Base-by-base conservation (phyloP, 2,113 vertebrate genomes). In the Oryzias curvinotus region DNA sequence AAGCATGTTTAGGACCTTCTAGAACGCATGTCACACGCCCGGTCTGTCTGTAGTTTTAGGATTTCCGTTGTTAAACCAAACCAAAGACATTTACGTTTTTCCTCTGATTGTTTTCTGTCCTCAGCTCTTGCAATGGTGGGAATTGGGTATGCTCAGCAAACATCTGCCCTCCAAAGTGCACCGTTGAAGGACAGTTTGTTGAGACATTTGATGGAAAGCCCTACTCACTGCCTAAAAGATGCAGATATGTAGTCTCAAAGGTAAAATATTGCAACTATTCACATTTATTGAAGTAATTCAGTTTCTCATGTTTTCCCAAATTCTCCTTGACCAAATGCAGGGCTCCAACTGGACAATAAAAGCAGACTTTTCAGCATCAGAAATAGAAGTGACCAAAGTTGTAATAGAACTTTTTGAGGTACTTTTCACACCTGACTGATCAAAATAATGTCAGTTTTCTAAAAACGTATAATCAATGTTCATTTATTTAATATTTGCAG, bases 191-290 rank as follows among this genome's bases (percentile, higher is more conserved):
- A 12, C 78, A 74, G 7, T 91, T 74, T 71, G 83, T 92, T n/a
- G 87, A 78, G 21, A 88, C 91, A 13, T 90, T 86, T 57, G 91
- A 92, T 75, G 91, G 90, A 7, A 91, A 90, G 70, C 78, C 68
- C 4, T 92, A 83, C 63, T 52, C 15, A 2, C 3, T 92, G 14
- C 88, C 85, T 13, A 75, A 78, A 28, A 85, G 69, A 86, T 92
- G 91, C 56, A 62, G 14, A 23, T 92, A 89, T 50, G 21, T 89
- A 57, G 87, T 80, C n/a, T 81, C 87, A 18, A 55, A 70, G 86
- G 91, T 90, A 62, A 68, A 7, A 1, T 4, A 14, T 49, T 14
- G 4, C 4, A 14, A 30, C 12, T 4, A n/a, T n/a, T 0, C 16
- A 0, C 2, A n/a, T 43, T 41, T 57, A 7, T 57, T 19, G 57